Base-by-base conservation (phyloP, 2,113 vertebrate genomes). In the Rhodinocichla rosea region DNA sequence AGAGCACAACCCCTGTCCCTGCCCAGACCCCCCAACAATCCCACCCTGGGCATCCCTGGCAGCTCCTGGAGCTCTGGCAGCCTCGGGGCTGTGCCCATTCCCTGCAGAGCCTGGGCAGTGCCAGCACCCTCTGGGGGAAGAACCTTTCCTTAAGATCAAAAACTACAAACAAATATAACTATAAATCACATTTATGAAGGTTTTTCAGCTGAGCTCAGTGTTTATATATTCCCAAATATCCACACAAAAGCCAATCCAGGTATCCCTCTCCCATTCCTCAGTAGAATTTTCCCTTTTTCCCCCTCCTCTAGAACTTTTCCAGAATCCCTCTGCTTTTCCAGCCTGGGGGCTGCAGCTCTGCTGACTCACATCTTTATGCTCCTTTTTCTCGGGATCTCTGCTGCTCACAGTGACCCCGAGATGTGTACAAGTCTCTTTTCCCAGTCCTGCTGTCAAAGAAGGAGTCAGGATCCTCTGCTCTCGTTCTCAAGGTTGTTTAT, bases 181-280 rank as follows among this genome's bases (percentile, higher is more conserved):
- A 6, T 1, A 52, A 78, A 30, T n/a, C 1, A 3, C 4, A 22
- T 27, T 68, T 32, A 19, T 42, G 20, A 11, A 32, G 6, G 32
- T 2, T 76, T 89, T 52, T 7, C 59, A 64, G 53, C 44, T 8
- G 32, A 69, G 24, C 15, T 67, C 33, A 0, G 24, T 3, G 32
- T 23, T 68, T 18, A 0, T 0, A 4, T 0, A 19, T 20, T 15
- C 49, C 20, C 42, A 7, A 0, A 8, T 0, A 7, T 0, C 2
- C 19, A 14, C 50, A 39, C 5, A 4, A 24, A 4, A 24, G 19
- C 33, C 18, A 49, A 4, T 6, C 32, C 71, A 52, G 53, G 1
- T 6, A 33, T n/a, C 39, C 22, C 7, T 1, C 7, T 1, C 37
- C 37, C 33, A 19, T 39, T 20, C 53, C 53, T 55, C 30, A 20